These are phyloP conservation scores for Pseudomugil tenellus DNA, from an alignment of 2,797 vertebrate species.

Conservation along the genomic window DNA sequence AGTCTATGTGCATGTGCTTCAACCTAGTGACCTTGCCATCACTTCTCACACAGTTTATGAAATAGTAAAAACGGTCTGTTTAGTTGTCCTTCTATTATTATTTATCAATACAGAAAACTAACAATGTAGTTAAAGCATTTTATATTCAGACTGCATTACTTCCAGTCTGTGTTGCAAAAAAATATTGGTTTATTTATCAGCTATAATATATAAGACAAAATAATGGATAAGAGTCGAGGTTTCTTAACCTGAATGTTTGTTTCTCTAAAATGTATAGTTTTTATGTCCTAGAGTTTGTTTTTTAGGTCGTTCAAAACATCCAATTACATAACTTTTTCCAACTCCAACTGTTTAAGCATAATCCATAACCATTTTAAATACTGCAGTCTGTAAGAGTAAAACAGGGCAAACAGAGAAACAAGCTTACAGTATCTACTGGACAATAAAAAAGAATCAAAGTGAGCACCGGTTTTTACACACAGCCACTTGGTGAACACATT, in stretches of 20 bases:
- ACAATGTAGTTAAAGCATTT: not conserved
- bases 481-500: slow-evolving; percentile 8
- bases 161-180: not conserved
- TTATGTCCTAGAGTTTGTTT: not conserved
- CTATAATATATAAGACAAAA: not conserved
- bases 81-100: not conserved
- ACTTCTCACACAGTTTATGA: not conserved
- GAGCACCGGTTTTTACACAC: not conserved
- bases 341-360: not conserved
- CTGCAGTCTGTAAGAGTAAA: not conserved
- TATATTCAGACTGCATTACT: too few relatives aligned
- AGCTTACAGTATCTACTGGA: not conserved
- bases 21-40: not conserved
- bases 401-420: not conserved
- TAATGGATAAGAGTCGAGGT: not conserved
- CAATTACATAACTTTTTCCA: not conserved
- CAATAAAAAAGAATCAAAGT: not conserved
- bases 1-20: not conserved
- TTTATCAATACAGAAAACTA: not conserved
- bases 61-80: not conserved
- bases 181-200: not conserved
- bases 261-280: too few relatives aligned
- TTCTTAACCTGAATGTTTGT: not conserved
- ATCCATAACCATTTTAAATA: not conserved
- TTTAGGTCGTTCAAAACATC: not conserved